A percentile compares a stretch with the other conserved stretches of the same genome.
These are phyloP conservation scores for Apogon talboti DNA, from an alignment of 2,797 vertebrate genomes.

Conservation along the genomic window DNA sequence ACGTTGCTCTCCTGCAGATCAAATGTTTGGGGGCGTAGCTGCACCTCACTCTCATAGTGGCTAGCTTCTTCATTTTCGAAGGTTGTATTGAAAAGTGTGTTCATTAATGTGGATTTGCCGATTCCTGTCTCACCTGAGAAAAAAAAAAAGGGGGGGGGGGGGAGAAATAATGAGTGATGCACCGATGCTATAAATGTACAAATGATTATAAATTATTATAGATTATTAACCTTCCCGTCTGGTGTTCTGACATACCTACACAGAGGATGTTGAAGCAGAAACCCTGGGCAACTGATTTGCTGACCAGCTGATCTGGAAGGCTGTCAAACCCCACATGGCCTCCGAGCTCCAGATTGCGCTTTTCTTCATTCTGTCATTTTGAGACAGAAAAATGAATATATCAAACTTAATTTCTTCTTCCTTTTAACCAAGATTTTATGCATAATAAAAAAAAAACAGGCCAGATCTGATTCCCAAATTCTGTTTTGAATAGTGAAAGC, in stretches of 20 bases:
- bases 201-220: not conserved
- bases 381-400: conserved; percentile 23
- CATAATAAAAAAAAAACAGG: not conserved
- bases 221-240: not conserved
- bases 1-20: conserved; percentile 95
- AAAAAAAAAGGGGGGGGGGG: conserved; percentile 12
- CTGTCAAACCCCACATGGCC: conserved; percentile 97
- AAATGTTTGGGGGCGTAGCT: conserved; percentile 88
- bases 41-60: conserved; percentile 88
- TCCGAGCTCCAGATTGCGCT: conserved; percentile 88
- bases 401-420: not conserved
- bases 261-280: conserved; percentile 99
- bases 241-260: conserved; percentile 87
- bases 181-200: not conserved
- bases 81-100: conserved; percentile 94
- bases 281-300: conserved; percentile 93
- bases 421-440: conserved; percentile 4
- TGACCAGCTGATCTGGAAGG: conserved; percentile 97
- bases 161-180: not conserved
- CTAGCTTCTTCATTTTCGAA: conserved; percentile 94
- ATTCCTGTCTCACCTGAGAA: conserved; percentile 94
- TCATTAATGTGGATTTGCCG: conserved; percentile 97
- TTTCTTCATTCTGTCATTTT: conserved; percentile 86
- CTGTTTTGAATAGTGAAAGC: conserved; percentile 39
- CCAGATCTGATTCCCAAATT: conserved; percentile 27